Base-by-base conservation (phyloP, 2,797 vertebrate genomes). In the Anguilla megastoma region DNA sequence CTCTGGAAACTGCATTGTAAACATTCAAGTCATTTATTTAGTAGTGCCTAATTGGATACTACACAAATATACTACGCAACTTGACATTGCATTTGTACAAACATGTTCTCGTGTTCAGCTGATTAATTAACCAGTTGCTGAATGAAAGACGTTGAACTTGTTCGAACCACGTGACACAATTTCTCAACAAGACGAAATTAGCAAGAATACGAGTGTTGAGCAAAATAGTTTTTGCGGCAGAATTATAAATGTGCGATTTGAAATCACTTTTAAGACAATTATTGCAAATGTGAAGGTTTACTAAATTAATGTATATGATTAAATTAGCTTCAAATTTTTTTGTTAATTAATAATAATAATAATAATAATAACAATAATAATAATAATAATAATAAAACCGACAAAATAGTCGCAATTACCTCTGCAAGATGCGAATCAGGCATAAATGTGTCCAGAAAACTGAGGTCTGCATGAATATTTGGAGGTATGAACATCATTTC, bases 401-500 rank as follows among this genome's bases (percentile, higher is more conserved):
- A 12, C 50, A 12, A 58, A 69, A 7, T 45, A 45, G 16, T 41
- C 16, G 7, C 16, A 63, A 50, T 58, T 95, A 96, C 96, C 95
- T 95, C 91, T 85, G 87, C 88, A 79, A 48, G n/a, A 85, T 88
- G 87, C 92, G 86, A 89, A 91, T 60, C 93, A 91, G 94, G 92
- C 96, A 97, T 96, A 92, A 87, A 92, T 89, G 63, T 80, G 4
- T 74, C 45, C 36, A 88, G 87, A 86, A 60, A 18, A 50, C 45
- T 88, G 91, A 91, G 71, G 33, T 66, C n/a, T 21, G 86, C 48
- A 0, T 60, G 88, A 90, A 69, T 79, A 88, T 58, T 45, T 87
- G 5, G 21, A 91, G 86, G 84, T 89, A 86, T 9, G 63, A 52
- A 71, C 5, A 52, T 36, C 0, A 71, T 56, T 41, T 6, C 21